Percentiles rank a stretch among this genome's conserved stretches.
Conservation (phyloP, 2,113 vertebrate species). For the Shinisaurus crocodilurus region DNA sequence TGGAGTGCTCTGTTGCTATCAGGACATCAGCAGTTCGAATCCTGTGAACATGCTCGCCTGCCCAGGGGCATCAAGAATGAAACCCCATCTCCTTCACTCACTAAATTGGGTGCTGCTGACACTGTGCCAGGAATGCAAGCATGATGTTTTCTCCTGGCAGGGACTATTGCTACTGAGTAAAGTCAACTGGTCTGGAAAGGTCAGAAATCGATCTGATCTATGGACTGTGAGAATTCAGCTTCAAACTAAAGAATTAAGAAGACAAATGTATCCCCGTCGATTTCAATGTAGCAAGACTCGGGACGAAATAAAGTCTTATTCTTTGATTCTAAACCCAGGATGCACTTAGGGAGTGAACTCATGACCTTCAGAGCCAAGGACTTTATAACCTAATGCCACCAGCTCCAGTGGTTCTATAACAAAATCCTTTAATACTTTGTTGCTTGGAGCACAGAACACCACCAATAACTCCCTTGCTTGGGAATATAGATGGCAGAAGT, state of each 20-base stretch:
- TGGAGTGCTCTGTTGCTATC: constrained; percentile 41
- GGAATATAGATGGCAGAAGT: not conserved
- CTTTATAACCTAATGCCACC: constrained; percentile 6
- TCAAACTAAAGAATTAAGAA: not conserved
- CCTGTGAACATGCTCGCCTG: constrained; percentile 21
- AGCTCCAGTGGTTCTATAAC: not conserved
- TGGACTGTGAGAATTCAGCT: not conserved
- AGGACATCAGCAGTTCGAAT: constrained; percentile 42
- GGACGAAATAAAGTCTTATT: not conserved
- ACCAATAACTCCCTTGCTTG: not conserved
- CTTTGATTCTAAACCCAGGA: constrained; percentile 10
- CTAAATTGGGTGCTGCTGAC: not conserved
- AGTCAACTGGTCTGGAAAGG: constrained; percentile 21
- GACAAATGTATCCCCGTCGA: not conserved
- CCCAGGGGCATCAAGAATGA: constrained; percentile 9
- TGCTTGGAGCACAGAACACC: not conserved
- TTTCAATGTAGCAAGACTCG: not conserved
- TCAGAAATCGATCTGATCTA: constrained; percentile 15
- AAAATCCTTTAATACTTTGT: not conserved
- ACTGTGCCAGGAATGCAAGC: not conserved
- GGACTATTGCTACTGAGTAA: not conserved
- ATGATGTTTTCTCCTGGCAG: not conserved
- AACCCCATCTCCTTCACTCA: not conserved
- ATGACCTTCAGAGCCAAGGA: not conserved
- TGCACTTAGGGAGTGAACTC: not conserved